phyloP scores from a whole-genome alignment of 92 coral and sea anemone species.

The Parazoanthus darwini region DNA sequence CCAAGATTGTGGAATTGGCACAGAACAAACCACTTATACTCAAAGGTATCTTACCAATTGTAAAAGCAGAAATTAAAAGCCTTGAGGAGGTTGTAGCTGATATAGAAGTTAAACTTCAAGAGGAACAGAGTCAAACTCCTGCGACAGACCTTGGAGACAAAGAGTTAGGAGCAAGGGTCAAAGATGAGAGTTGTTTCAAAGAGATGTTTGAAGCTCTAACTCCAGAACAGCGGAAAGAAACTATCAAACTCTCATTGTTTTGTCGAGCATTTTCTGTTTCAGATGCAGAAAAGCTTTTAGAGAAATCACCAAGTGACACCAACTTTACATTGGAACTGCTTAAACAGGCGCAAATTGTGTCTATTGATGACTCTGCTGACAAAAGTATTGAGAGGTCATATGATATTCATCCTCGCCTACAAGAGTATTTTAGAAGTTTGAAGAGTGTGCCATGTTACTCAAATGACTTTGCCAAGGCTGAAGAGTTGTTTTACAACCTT shows the following conservation, averaged over 20 bases:
- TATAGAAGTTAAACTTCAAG: conserved; percentile 18
- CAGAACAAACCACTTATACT: conserved; percentile 57
- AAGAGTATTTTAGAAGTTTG: conserved; percentile 53
- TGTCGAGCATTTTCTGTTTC: conserved; percentile 57
- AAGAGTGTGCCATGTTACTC: conserved; percentile 22
- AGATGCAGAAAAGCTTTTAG: conserved; percentile 63
- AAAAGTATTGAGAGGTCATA: conserved; percentile 51
- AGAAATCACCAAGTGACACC: conserved; percentile 30
- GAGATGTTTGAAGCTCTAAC: conserved; percentile 60
- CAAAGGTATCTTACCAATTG: conserved; percentile 44
- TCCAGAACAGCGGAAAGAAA: conserved; percentile 53
- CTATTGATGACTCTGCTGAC: conserved; percentile 34
- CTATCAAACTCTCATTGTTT: conserved; percentile 68
- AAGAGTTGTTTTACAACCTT: conserved; percentile 51
- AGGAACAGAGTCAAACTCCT: neutral
- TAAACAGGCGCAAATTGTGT: conserved; percentile 35
- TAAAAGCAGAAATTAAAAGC: conserved; percentile 23
- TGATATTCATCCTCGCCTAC: conserved; percentile 70
- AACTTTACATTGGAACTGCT: conserved; percentile 58
- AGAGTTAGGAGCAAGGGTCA: neutral
- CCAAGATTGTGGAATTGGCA: conserved; percentile 47
- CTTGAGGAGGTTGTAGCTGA: conserved; percentile 19
- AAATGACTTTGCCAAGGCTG: conserved; percentile 45
- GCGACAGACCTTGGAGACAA: neutral
- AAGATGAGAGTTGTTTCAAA: conserved; percentile 39